Evolutionary conservation across 2,797 vertebrate species (phyloP).

Genomic region (Urophycis tenuis): DNA sequence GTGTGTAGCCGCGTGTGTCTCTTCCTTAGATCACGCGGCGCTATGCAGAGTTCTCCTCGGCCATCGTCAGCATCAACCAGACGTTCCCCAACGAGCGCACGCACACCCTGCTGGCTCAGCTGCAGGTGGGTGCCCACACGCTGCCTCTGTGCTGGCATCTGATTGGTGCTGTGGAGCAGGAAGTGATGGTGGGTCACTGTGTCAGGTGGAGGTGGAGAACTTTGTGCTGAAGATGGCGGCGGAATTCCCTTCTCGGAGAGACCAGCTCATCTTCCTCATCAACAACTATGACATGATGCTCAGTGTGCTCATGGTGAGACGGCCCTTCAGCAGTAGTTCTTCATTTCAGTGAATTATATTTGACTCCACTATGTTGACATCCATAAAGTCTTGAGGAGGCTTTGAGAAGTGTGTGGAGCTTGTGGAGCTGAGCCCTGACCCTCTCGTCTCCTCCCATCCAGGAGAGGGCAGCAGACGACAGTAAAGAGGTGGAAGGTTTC

Average conservation of each 20-base stretch:
- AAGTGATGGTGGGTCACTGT: background rate
- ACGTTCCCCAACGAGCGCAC: constrained; percentile 86
- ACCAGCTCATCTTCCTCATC: constrained; percentile 92
- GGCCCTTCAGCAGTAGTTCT: no score
- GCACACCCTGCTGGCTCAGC: constrained; percentile 77
- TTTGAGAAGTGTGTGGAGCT: background rate
- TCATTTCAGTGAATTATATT: no score
- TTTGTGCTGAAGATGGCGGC: constrained; percentile 92
- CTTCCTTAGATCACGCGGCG: constrained; percentile 81
- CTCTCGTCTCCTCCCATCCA: constrained; percentile 49
- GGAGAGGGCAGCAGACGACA: constrained; percentile 89
- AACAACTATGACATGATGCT: constrained; percentile 98
- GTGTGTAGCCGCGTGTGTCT: background rate
- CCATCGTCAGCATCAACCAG: constrained; percentile 93
- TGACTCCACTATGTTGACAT: no score
- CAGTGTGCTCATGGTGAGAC: constrained; percentile 81
- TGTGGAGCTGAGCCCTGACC: no score
- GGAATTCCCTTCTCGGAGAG: constrained; percentile 87
- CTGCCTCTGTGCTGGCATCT: no score
- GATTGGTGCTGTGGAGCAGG: no score
- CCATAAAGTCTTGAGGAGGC: no score
- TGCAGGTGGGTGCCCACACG: constrained; percentile 71
- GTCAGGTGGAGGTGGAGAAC: constrained; percentile 87
- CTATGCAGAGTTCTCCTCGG: constrained; percentile 89
- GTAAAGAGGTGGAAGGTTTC: constrained; percentile 91